phyloP scores from a whole-genome alignment of 2,797 vertebrate species.

The Threskiornis aethiopicus region DNA sequence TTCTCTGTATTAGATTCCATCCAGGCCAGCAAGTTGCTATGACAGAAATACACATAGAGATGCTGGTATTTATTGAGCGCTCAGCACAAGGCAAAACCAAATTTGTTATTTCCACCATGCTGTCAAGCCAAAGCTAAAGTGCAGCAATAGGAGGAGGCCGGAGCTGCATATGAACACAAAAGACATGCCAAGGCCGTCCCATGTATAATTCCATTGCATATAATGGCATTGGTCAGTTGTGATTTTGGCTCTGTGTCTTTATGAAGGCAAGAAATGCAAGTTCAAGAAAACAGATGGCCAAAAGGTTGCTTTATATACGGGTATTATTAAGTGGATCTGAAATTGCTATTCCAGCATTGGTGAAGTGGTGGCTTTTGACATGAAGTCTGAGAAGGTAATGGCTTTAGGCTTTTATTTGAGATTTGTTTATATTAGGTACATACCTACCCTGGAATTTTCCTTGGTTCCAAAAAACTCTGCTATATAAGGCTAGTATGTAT shows the following conservation, averaged over 20 bases:
- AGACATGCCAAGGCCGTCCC: background rate
- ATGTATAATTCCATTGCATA: background rate
- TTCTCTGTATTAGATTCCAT: slow-evolving; percentile 28
- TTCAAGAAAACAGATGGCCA: background rate
- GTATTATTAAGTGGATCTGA: background rate
- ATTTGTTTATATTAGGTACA: background rate
- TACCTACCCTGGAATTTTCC: background rate
- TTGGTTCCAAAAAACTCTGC: background rate
- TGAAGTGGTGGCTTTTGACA: background rate
- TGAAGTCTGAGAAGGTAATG: background rate
- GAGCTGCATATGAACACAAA: background rate
- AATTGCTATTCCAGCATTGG: background rate
- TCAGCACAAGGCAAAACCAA: slow-evolving; percentile 52
- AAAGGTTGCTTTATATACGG: background rate
- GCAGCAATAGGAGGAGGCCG: background rate
- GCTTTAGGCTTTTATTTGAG: background rate
- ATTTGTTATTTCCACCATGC: slow-evolving; percentile 41
- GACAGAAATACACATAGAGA: background rate
- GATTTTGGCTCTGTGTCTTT: background rate
- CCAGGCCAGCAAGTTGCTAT: background rate
- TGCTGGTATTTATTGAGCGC: slow-evolving; percentile 62
- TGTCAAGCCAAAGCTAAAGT: slow-evolving; percentile 33
- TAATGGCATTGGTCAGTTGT: background rate
- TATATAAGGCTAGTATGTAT: background rate
- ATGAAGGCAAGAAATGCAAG: background rate